Conservation (phyloP, 2,113 vertebrate genomes). For the Cyprinodon brontotheroides region DNA sequence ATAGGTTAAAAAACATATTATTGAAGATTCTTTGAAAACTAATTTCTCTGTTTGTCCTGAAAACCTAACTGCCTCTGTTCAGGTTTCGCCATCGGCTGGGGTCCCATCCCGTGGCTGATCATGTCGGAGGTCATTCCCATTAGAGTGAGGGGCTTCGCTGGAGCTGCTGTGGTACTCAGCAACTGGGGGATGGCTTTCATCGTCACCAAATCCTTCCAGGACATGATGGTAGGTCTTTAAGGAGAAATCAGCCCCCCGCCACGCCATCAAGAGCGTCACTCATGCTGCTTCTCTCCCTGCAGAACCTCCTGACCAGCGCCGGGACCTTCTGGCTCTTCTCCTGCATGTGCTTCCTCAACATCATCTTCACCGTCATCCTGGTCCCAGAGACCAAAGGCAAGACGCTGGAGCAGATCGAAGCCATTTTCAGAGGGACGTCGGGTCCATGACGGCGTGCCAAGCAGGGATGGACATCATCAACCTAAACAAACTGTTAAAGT, state of each 20-base stretch:
- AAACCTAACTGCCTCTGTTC: not conserved
- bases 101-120: slow-evolving; percentile 88
- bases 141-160: slow-evolving; percentile 80
- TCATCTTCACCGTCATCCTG: slow-evolving; percentile 84
- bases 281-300: not conserved
- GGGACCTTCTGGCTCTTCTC: slow-evolving; percentile 94
- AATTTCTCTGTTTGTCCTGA: not conserved
- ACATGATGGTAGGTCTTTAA: slow-evolving; percentile 82
- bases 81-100: slow-evolving; percentile 91
- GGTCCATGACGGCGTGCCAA: slow-evolving; percentile 35
- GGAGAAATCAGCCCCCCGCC: not conserved
- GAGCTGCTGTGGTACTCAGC: slow-evolving; percentile 84
- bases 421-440: slow-evolving; percentile 78
- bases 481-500: not conserved
- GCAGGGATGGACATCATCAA: not conserved
- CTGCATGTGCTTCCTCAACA: slow-evolving; percentile 77
- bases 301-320: slow-evolving; percentile 82
- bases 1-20: no score
- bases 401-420: slow-evolving; percentile 91
- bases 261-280: not conserved
- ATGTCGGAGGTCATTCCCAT: slow-evolving; percentile 90
- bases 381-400: slow-evolving; percentile 93
- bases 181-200: slow-evolving; percentile 89
- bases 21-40: not conserved
- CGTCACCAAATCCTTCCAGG: slow-evolving; percentile 86